Evolutionary conservation across 2,113 vertebrate species (phyloP), one percentile per base, ranked within the genome.

Genomic region (Alces alces): DNA sequence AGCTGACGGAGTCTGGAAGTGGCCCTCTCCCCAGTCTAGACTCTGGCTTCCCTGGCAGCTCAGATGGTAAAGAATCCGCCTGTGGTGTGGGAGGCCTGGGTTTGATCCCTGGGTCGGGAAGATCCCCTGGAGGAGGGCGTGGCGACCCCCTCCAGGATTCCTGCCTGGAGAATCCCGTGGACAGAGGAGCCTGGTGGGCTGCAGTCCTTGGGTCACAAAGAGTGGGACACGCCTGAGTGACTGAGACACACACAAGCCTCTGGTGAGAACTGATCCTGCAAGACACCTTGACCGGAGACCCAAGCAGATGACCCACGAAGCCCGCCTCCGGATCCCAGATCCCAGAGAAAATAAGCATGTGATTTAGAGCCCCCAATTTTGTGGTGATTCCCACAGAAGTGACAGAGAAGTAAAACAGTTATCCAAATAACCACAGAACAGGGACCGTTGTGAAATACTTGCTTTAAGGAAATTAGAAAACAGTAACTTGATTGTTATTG

Each of bases 1-100:
- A 2, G 3, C 15, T 5, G 8, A n/a, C 7, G 16, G n/a, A 3
- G 4, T 33, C 4, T 3, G 2, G 27, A 52, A 10, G n/a, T 10
- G 33, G 76, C 21, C 2, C 7, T 7, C 57, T 55, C 8, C 39
- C 33, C 43, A 0, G 5, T 3, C 1, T 12, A 23, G 66, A n/a
- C 61, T 23, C 66, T 70, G 66, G 66, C 66, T 23, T 23, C 66
- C n/a, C 19, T 70, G n/a, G 66, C 8, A 12, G n/a, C 12, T 39
- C 19, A 70, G n/a, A 19, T 3, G 19, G n/a, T 36, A 36, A 70
- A 39, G 66, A 39, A 70, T 6, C 66, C 12, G 11, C 66, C 19
- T 23, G 10, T 3, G 23, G 66, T 39, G n/a, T 70, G 19, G 12
- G n/a, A 70, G n/a, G 12, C 66, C n/a, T 39, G 66, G 66, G n/a